These are phyloP conservation scores for Crocidura indochinensis DNA, from an alignment of 2,797 vertebrate species.

Conservation along the genomic window DNA sequence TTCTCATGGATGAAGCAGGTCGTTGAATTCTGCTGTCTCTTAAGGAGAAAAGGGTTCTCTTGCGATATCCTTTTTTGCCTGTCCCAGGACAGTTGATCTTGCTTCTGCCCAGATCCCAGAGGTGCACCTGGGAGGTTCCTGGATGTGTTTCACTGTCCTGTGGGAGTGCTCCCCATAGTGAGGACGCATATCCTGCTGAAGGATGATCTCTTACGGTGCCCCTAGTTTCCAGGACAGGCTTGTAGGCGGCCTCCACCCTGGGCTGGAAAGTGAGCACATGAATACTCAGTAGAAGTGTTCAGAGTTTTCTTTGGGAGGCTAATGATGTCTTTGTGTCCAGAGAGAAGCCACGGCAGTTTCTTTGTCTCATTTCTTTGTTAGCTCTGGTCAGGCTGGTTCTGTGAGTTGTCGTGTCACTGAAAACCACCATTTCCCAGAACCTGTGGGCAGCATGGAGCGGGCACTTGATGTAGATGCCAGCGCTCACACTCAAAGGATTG, in stretches of 20 bases:
- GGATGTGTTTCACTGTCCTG: neutral
- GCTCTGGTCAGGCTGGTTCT: neutral
- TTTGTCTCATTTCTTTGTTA: neutral
- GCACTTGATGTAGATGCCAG: conserved; percentile 13
- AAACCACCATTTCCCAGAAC: neutral
- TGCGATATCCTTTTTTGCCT: too few relatives aligned
- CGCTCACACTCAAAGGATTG: conserved; percentile 47
- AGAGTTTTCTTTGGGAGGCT: too few relatives aligned
- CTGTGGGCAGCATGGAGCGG: too few relatives aligned
- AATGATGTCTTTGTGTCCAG: neutral
- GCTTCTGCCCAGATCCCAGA: too few relatives aligned
- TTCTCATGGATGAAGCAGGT: too few relatives aligned
- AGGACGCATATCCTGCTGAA: neutral
- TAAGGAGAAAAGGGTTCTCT: too few relatives aligned
- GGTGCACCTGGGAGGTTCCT: too few relatives aligned
- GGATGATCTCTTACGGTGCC: neutral
- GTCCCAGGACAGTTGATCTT: too few relatives aligned
- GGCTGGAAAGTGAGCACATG: neutral
- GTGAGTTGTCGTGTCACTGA: neutral
- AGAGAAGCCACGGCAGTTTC: neutral
- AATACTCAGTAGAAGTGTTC: neutral
- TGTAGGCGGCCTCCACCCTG: neutral
- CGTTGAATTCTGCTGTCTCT: too few relatives aligned
- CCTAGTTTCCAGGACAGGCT: neutral
- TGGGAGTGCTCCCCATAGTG: neutral